Conservation (phyloP, 2,888 invertebrate genomes). For the Meloe dianella region DNA sequence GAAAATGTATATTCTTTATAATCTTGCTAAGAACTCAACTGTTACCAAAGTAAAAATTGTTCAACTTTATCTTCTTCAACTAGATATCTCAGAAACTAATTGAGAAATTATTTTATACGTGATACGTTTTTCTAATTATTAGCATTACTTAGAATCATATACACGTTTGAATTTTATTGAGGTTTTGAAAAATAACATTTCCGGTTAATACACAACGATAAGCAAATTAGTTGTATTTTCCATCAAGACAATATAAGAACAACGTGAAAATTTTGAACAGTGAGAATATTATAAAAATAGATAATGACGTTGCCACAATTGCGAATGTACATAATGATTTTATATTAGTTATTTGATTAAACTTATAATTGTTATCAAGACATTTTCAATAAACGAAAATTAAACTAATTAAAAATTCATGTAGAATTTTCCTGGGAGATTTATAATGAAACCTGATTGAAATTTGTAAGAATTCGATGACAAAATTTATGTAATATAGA, state of each 20-base stretch:
- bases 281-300: too few relatives aligned
- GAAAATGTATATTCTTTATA: neutral
- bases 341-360: too few relatives aligned
- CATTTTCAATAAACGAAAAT: neutral
- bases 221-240: too few relatives aligned
- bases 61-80: neutral
- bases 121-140: neutral
- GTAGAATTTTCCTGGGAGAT: neutral
- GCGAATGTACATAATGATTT: too few relatives aligned
- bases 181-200: too few relatives aligned
- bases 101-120: neutral
- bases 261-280: too few relatives aligned
- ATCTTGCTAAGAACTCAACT: neutral
- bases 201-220: too few relatives aligned
- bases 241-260: too few relatives aligned
- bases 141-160: neutral
- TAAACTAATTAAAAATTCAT: neutral
- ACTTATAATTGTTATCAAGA: neutral
- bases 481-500: constrained; percentile 27
- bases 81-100: neutral
- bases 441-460: neutral
- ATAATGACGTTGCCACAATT: too few relatives aligned
- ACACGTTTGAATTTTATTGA: too few relatives aligned
- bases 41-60: neutral
- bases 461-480: constrained; percentile 4